Base-by-base conservation (phyloP, 2,113 vertebrate genomes). In the Crotophaga sulcirostris region DNA sequence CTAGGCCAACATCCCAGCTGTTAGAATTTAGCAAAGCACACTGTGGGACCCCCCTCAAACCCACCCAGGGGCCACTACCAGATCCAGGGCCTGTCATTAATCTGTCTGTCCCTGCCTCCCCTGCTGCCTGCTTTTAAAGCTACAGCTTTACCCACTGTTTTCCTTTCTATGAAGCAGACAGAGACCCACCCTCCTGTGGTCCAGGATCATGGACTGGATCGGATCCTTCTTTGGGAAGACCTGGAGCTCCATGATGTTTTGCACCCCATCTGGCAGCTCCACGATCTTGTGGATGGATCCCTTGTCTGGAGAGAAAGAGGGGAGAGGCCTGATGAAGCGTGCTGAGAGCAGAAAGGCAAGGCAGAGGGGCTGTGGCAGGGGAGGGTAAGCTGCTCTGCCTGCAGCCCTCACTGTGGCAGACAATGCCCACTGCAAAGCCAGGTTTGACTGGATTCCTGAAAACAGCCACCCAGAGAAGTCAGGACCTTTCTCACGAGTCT, bases 211-310 rank as follows among this genome's bases (percentile, higher is more conserved):
- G 89, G 96, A 62, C 44, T 96, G 96, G 93, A 98, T 97, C 1
- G 85, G 31, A 2, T 97, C 96, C 3, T 91, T 66, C 36, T 42
- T 42, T 1, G 44, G 86, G 86, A 98, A 98, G 60, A 98, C 97
- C 81, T 98, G 97, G 84, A 98, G 96, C 94, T 98, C 98, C 93
- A 98, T 42, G 83, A 98, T 70, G 76, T 98, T 98, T 79, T 97
- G 97, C 94, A 93, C 81, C 0, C 88, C 75, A 0, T 49, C 75
- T 0, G 68, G 90, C 4, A 97, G 68, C 75, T 97, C 96, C 33
- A 98, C 96, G 6, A 98, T 93, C 86, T 98, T 98, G 89, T 98
- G 98, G 88, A 98, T 97, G 75, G 97, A 98, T 13, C 98, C 98
- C 44, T 92, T 98, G 90, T 98, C 98, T 98, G 59, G 31, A 45